Base-by-base conservation (phyloP, 1,140 invertebrate species). In the Euwallacea similis region DNA sequence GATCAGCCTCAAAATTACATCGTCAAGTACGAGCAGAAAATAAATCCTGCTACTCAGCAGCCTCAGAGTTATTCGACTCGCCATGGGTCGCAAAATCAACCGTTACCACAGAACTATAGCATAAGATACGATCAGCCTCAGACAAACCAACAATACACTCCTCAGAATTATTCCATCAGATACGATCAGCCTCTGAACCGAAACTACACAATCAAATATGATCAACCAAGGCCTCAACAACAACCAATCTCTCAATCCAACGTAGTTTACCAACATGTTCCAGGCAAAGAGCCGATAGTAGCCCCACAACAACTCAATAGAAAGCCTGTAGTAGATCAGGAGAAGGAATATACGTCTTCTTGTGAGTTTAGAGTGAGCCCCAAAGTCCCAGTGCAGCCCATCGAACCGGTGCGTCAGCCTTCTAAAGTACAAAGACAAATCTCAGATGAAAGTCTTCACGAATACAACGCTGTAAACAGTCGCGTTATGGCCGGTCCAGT, bases 401-500 rank as follows among this genome's bases (percentile, higher is more conserved):
- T 72, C 8, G 71, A 74, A 42, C 63, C 73, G 0, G 33, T 67
- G 44, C 16, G 66, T 21, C 71, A 67, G 56, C 66, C 69, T 13
- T 75, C 73, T 13, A 76, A 72, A 54, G 33, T 69, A 1, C 56
- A 75, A 58, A 69, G 71, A 33, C 77, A 78, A 75, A 59, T 74
- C 6, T 76, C 76, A 0, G 66, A 73, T n/a, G 77, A 78, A 16
- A 74, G 73, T 66, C 15, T 77, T 8, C 73, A 77, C 43, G 77
- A 78, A 66, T 72, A 78, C 55, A 83, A 82, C 21, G 87, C 87
- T 6, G 86, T 87, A 67, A 86, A 83, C 59, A 86, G 86, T 65
- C 86, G 85, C 72, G 87, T 90, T 7, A 89, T 90, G 88, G 82
- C 84, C 11, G 88, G 85, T 3, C 88, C 88, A 0, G 83, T 87